Conservation (phyloP, 30 jellyfish, hydroid and myxozoan genomes). For the Aurelia coerulea region DNA sequence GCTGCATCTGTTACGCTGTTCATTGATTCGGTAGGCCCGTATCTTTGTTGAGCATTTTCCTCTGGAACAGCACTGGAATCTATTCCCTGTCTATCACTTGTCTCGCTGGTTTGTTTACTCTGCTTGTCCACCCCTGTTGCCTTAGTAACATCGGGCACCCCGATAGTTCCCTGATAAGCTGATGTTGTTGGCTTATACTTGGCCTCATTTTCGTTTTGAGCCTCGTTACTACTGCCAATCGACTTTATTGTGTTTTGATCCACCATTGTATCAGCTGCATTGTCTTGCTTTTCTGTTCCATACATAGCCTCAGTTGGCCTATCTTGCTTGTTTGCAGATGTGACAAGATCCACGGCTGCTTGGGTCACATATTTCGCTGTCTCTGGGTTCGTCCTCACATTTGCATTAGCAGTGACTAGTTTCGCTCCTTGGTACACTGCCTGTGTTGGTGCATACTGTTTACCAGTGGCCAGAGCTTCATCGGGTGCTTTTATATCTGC, state of each 20-base stretch:
- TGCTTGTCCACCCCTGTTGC: too few species aligned
- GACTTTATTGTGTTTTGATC: too few species aligned
- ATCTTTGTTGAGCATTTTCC: background rate
- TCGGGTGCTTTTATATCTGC: background rate
- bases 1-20: too few species aligned
- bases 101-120: too few species aligned
- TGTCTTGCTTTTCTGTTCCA: background rate
- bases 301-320: background rate
- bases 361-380: background rate
- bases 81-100: too few species aligned
- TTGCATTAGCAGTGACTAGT: background rate
- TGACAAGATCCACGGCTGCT: background rate
- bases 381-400: background rate
- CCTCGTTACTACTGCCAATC: too few species aligned
- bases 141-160: too few species aligned
- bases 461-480: background rate
- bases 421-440: background rate
- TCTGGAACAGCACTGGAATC: too few species aligned
- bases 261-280: background rate
- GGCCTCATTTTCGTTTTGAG: too few species aligned
- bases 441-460: background rate
- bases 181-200: too few species aligned
- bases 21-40: background rate
- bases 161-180: too few species aligned
- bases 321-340: background rate